phyloP scores from a whole-genome alignment of 1,140 invertebrate genomes.

The Babylonia areolata region DNA sequence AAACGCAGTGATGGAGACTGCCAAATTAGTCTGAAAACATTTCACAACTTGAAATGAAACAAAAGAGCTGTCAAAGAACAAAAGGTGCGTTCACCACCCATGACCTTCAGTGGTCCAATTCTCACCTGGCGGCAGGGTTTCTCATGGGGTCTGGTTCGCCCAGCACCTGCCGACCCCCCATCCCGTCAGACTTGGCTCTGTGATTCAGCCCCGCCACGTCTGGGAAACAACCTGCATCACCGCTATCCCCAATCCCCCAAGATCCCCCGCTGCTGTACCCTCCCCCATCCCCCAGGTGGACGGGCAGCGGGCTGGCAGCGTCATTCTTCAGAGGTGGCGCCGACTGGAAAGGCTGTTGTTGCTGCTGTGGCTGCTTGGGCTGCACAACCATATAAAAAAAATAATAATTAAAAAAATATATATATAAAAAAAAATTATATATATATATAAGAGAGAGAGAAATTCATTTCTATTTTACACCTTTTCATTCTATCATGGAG shows the following conservation, averaged over 20 bases:
- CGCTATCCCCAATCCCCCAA: neutral
- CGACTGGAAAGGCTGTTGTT: neutral
- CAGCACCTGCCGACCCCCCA: neutral
- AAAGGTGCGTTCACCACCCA: too few species aligned
- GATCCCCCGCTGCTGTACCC: neutral
- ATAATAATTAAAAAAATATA: too few species aligned
- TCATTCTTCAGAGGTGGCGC: neutral
- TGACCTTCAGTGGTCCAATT: too few species aligned
- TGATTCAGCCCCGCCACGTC: neutral
- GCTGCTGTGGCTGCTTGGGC: neutral
- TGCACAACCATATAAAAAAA: too few species aligned
- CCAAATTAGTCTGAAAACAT: too few species aligned
- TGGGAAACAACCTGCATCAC: neutral
- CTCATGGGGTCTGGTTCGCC: neutral
- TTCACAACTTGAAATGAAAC: too few species aligned
- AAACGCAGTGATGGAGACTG: too few species aligned
- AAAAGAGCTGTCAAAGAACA: too few species aligned
- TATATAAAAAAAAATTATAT: too few species aligned
- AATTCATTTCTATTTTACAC: too few species aligned
- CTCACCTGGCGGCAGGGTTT: neutral
- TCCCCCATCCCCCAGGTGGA: slow-evolving; percentile 3
- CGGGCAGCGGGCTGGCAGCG: neutral
- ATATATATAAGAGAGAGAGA: too few species aligned
- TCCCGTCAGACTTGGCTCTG: neutral
- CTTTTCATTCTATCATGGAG: too few species aligned